phyloP scores from a whole-genome alignment of 2,797 vertebrate genomes.

The Channa striata region DNA sequence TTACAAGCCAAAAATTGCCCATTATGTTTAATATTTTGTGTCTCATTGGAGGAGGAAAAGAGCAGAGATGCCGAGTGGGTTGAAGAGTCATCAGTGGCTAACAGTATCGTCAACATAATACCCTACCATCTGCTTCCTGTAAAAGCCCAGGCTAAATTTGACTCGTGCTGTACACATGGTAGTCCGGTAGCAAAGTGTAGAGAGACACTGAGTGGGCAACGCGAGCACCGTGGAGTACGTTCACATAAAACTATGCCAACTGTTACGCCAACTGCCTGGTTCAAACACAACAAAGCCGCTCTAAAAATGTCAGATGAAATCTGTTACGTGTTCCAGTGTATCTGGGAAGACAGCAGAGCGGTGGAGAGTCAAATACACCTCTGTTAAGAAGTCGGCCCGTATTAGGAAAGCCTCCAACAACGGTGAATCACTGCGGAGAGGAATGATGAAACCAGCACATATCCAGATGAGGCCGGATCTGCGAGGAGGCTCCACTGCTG shows the following conservation, averaged over 20 bases:
- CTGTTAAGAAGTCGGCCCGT: constrained; percentile 32
- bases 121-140: constrained; percentile 77
- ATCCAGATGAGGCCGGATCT: constrained; percentile 7
- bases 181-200: constrained; percentile 61
- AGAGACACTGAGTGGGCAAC: constrained; percentile 71
- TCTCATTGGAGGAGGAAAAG: constrained; percentile 66
- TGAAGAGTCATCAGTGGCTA: constrained; percentile 73
- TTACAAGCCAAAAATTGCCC: constrained; percentile 56
- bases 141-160: constrained; percentile 71
- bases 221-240: constrained; percentile 43
- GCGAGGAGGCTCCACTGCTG: constrained; percentile 16
- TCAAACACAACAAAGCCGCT: constrained; percentile 53
- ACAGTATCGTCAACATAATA: constrained; percentile 75
- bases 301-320: constrained; percentile 61
- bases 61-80: constrained; percentile 73
- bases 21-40: constrained; percentile 69
- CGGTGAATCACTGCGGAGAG: constrained; percentile 50
- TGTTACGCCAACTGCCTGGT: constrained; percentile 61
- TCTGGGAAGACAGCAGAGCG: constrained; percentile 43
- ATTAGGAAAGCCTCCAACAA: constrained; percentile 47
- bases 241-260: constrained; percentile 64
- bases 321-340: constrained; percentile 33
- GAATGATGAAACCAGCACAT: constrained; percentile 43
- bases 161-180: constrained; percentile 64
- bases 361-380: constrained; percentile 53